These are phyloP conservation scores for Sphenodon punctatus DNA, from an alignment of 2,797 vertebrate genomes.

Conservation along the genomic window DNA sequence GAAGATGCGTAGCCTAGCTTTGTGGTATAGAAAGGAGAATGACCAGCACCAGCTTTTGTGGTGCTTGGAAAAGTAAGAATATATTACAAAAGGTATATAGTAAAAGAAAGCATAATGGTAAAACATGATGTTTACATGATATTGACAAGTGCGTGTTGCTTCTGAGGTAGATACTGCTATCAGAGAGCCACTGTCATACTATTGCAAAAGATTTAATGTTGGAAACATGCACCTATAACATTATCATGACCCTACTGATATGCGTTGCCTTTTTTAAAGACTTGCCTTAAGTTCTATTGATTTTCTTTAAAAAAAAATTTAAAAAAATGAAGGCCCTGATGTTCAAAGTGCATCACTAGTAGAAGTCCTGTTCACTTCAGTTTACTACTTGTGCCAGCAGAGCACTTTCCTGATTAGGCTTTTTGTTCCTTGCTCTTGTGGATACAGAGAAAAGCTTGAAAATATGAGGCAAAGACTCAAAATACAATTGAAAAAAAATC, in stretches of 20 bases:
- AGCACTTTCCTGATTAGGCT: too few species aligned
- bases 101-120: not conserved
- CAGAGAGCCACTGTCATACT: not conserved
- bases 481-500: too few species aligned
- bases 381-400: too few species aligned
- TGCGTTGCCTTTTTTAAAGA: too few species aligned
- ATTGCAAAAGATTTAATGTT: not conserved
- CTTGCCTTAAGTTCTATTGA: too few species aligned
- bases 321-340: too few species aligned
- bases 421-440: too few species aligned
- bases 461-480: too few species aligned
- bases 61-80: not conserved
- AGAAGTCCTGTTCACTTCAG: too few species aligned
- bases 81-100: not conserved
- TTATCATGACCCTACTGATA: not conserved
- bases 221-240: not conserved
- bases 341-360: too few species aligned
- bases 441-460: too few species aligned
- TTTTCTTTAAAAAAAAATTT: too few species aligned
- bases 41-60: not conserved
- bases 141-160: not conserved
- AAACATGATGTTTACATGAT: not conserved
- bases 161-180: not conserved
- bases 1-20: not conserved
- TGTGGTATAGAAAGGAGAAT: not conserved